Conservation (phyloP, 2,113 vertebrate species). For the Chloropsis cyanopogon region DNA sequence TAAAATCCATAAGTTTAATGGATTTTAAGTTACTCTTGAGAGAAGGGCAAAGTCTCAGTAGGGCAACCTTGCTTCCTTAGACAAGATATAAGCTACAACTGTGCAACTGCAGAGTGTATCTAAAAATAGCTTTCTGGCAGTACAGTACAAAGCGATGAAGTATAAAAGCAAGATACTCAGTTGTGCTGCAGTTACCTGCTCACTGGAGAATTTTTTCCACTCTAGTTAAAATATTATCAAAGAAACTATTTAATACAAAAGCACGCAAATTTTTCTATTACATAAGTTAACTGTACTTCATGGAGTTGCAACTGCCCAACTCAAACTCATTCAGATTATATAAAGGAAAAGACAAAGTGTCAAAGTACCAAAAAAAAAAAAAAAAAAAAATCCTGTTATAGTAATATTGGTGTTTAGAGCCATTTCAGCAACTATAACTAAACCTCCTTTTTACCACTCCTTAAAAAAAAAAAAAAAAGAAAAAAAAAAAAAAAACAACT, state of each 20-base stretch:
- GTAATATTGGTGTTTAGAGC: background rate
- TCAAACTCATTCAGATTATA: background rate
- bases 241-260: background rate
- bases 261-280: background rate
- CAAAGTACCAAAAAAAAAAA: background rate
- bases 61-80: slow-evolving; percentile 11
- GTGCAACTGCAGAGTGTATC: background rate
- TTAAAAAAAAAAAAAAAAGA: background rate
- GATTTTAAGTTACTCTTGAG: slow-evolving; percentile 51
- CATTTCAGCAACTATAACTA: background rate
- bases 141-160: slow-evolving; percentile 22
- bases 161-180: slow-evolving; percentile 18
- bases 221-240: background rate
- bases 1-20: background rate
- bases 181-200: background rate
- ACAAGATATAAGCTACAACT: slow-evolving; percentile 24
- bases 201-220: background rate
- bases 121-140: slow-evolving; percentile 54
- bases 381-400: background rate
- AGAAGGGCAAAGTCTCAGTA: slow-evolving; percentile 33
- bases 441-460: background rate
- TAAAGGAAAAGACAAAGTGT: background rate
- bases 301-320: background rate
- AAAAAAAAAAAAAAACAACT: too few relatives aligned
- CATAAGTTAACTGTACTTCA: background rate